A percentile compares a stretch with the other conserved stretches of the same genome.
phyloP scores from a whole-genome alignment of 2,113 vertebrate genomes.

The Hemichromis elongatus region DNA sequence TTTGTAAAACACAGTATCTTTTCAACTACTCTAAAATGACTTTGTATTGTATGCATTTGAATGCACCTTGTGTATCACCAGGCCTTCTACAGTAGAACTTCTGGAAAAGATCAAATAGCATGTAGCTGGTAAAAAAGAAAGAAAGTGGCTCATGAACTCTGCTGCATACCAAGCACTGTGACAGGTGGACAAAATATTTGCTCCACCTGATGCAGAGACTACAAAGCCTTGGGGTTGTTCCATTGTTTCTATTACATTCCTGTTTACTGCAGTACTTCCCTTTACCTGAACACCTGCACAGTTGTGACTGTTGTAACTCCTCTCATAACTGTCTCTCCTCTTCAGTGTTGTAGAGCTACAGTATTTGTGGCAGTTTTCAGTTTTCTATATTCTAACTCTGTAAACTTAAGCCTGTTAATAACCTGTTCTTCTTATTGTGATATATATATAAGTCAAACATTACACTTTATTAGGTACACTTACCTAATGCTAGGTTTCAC shows the following conservation, averaged over 20 bases:
- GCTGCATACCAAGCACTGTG: not conserved
- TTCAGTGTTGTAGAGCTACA: not conserved
- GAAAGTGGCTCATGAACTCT: not conserved
- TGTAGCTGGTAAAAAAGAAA: not conserved
- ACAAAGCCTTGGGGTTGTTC: constrained; percentile 21
- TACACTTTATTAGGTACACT: not conserved
- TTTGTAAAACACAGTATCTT: not conserved
- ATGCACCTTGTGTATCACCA: not conserved
- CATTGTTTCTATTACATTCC: constrained; percentile 30
- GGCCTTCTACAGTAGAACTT: not conserved
- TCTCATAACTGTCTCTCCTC: not conserved
- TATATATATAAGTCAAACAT: too few relatives aligned
- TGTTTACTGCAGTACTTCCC: constrained; percentile 46
- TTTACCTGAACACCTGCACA: constrained; percentile 52
- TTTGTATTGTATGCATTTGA: not conserved
- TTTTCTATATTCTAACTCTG: not conserved
- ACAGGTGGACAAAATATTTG: constrained; percentile 10
- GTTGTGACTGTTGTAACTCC: not conserved
- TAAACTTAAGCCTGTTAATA: not conserved
- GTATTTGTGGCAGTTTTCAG: not conserved
- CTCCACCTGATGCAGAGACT: not conserved
- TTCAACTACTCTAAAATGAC: not conserved
- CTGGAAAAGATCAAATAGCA: not conserved
- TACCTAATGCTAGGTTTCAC: not conserved
- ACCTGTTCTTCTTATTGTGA: not conserved